Evolutionary conservation across 2,797 vertebrate species (phyloP), one percentile per base, ranked within the genome.

Genomic region (Labeo calbasu): DNA sequence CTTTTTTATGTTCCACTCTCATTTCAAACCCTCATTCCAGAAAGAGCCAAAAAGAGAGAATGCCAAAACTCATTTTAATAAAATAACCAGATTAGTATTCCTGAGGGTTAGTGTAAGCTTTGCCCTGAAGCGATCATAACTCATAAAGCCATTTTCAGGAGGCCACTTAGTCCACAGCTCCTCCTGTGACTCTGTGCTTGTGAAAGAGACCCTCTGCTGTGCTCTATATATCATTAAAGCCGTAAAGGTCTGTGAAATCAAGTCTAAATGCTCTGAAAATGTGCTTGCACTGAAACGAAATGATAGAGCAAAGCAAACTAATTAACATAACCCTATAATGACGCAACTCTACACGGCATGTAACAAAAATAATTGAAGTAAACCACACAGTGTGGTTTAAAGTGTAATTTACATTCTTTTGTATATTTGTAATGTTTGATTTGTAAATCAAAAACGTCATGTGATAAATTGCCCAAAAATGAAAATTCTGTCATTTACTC

Each of bases 11-110:
- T 68, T 76, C 8, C 19, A 73, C 19, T 51, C 32, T 43, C 21
- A 6, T 43, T 83, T 66, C 63, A 19, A 36, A 66, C 9, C 63
- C 32, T 43, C 15, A 6, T 77, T 61, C 43, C 57, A 65, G 17
- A 73, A 55, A 65, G 19, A 76, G 17, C n/a, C 1, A 51, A 57
- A 51, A 57, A 65, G 46, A 40, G 36, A 79, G 32, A 66, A 57
- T 68, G 50, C 55, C 77, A 76, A 84, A 55, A 80, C 28, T 28
- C 15, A 70, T 86, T 82, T 72, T 61, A 84, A 84, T 86, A 75
- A 86, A 84, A 84, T 76, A 79, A 70, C 63, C 40, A 80, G 73
- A 80, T 81, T 81, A 57, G 65, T 84, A 84, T 86, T 86, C 82
- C 53, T 63, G 51, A n/a, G 43, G 66, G 61, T 76, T 53, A 12